A percentile compares a stretch with the other conserved stretches of the same genome.
phyloP scores from a whole-genome alignment of 2,888 invertebrate genomes.

The Noctuana brunneofusca region DNA sequence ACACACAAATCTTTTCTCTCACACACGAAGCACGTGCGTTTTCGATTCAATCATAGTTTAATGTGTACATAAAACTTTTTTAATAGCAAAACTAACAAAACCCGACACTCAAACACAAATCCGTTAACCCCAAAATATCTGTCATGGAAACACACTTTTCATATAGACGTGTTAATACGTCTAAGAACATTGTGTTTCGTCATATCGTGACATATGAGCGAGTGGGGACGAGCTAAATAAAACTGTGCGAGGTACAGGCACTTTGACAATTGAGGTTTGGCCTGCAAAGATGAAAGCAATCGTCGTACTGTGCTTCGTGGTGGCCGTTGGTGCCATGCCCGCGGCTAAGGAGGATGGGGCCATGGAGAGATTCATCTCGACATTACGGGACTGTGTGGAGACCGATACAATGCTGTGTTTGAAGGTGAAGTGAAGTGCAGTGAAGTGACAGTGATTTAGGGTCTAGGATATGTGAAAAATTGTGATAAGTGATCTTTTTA shows the following conservation, averaged over 20 bases:
- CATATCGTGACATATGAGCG: constrained; percentile 72
- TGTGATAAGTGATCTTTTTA: background rate
- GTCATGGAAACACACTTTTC: constrained; percentile 56
- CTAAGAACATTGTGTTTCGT: constrained; percentile 58
- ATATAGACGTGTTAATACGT: constrained; percentile 62
- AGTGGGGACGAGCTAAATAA: constrained; percentile 73
- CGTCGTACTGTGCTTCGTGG: constrained; percentile 62
- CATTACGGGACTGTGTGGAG: constrained; percentile 87
- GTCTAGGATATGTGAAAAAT: background rate
- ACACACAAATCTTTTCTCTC: too few species aligned
- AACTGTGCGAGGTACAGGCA: constrained; percentile 64
- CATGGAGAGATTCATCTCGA: constrained; percentile 67
- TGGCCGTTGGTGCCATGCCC: constrained; percentile 64
- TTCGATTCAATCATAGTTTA: background rate
- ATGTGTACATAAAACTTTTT: constrained; percentile 7
- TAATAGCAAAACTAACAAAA: constrained; percentile 8
- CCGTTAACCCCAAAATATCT: constrained; percentile 45
- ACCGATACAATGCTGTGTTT: constrained; percentile 87
- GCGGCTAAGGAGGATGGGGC: constrained; percentile 70
- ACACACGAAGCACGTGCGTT: background rate
- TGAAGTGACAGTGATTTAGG: constrained; percentile 47
- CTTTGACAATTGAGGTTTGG: constrained; percentile 72
- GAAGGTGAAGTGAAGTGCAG: constrained; percentile 84
- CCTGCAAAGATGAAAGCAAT: constrained; percentile 71
- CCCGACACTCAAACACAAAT: constrained; percentile 6